Percentiles rank a stretch among this genome's conserved stretches.
phyloP scores from a whole-genome alignment of 2,113 vertebrate species.

The Cebus imitator region DNA sequence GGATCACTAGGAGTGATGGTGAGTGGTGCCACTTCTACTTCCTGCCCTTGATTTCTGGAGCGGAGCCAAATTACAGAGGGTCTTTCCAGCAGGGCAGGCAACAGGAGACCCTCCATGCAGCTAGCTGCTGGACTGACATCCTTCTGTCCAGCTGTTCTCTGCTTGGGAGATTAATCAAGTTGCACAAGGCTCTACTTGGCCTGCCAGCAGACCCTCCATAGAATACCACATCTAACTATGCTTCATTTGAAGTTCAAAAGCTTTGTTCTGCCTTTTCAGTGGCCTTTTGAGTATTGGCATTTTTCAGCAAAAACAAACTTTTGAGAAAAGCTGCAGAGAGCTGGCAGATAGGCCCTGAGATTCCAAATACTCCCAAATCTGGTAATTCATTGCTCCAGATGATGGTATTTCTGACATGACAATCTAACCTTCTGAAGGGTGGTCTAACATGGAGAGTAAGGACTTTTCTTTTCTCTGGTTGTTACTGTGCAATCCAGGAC shows the following conservation, averaged over 20 bases:
- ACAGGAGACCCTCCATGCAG: not conserved
- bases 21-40: too few species aligned
- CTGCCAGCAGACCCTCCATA: not conserved
- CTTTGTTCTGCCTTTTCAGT: conserved; percentile 36
- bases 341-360: not conserved
- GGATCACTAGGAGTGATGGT: too few species aligned
- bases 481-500: not conserved
- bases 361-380: not conserved
- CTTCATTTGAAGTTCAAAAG: conserved; percentile 15
- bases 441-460: not conserved
- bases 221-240: not conserved
- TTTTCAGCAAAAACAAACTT: not conserved
- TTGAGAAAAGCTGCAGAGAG: conserved; percentile 10
- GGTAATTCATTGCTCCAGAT: not conserved
- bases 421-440: too few species aligned
- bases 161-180: not conserved
- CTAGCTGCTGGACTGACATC: not conserved
- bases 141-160: not conserved
- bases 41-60: not conserved
- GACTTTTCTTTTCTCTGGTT: not conserved
- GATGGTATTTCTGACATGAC: not conserved
- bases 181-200: not conserved
- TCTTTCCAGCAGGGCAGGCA: not conserved
- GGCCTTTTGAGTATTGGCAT: not conserved
- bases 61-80: not conserved